Base-by-base conservation (phyloP, 2,888 invertebrate genomes). In the Smittia sp. region DNA sequence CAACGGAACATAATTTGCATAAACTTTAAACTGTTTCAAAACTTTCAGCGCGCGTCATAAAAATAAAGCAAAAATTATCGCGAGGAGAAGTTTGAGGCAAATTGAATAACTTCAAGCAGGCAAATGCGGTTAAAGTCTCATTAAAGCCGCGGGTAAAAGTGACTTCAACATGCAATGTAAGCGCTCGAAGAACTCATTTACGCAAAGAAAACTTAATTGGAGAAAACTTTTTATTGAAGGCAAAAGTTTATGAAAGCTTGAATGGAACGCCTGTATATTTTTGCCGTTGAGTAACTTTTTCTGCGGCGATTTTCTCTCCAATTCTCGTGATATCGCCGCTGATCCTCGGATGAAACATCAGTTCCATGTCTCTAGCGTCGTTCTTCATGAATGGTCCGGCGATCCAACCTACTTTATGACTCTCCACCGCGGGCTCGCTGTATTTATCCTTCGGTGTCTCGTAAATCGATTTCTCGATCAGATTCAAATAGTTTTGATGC, bases 241-340 rank as follows among this genome's bases (percentile, higher is more conserved):
- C 25, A n/a, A n/a, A n/a, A n/a, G n/a, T 39, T 65, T 41, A 69
- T 2, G 46, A 46, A n/a, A 69, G 15, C 22, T 73, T 73, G 32
- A 73, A 73, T 65, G 73, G 73, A 46, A 74, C 25, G 1, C 74
- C 74, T 11, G 67, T 13, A 39, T 15, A 74, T 67, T 74, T 74
- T 13, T 20, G 52, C 24, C 74, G 46, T 54, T 65, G 39, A 1
- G 74, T 74, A 9, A 20, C 18, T 32, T 74, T 74, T 15, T 66
- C 66, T 1, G 74, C 66, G 2, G 74, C 74, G 65, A 74, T 74
- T 74, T 25, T 65, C 22, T 74, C 74, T 1, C 74, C 74, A 2
- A 74, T 46, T 66, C 52, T 74, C 15, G 74, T 74, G 24, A 74
- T 74, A 39, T 74, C 74, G 1, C 58, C 39, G 32, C 38, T 54